Conservation (phyloP, 2,113 vertebrate species). For the Microcebus murinus region DNA sequence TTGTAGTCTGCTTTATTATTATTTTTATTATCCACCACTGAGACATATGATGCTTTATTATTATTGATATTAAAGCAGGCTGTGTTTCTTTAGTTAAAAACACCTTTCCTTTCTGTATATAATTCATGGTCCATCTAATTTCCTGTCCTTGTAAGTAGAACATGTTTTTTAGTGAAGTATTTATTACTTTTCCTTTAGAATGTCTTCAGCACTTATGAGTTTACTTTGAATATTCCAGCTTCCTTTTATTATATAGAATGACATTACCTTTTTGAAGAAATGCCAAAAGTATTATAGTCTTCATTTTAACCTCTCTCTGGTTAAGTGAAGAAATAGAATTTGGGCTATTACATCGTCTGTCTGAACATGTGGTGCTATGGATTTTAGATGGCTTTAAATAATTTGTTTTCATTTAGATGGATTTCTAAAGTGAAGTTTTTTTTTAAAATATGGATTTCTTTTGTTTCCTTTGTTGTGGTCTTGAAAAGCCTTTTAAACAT, state of each 20-base stretch:
- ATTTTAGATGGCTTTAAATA: not conserved
- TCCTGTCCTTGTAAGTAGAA: not conserved
- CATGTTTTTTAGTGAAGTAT: not conserved
- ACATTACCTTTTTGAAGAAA: not conserved
- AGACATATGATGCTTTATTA: no score
- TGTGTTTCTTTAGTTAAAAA: slow-evolving; percentile 15
- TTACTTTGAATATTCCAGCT: not conserved
- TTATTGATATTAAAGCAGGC: not conserved
- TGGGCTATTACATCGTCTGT: not conserved
- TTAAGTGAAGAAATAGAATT: not conserved
- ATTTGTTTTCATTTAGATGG: not conserved
- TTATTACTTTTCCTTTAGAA: not conserved
- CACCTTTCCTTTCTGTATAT: not conserved
- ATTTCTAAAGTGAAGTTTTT: not conserved
- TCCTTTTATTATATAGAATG: not conserved
- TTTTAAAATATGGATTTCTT: not conserved
- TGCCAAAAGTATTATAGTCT: not conserved
- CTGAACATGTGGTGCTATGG: not conserved
- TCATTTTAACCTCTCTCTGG: not conserved
- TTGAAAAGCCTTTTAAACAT: not conserved
- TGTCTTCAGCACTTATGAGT: not conserved
- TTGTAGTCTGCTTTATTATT: not conserved
- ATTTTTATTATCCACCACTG: no score
- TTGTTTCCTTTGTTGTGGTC: not conserved
- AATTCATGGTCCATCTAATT: not conserved